A percentile compares a stretch with the other conserved stretches of the same genome.
Evolutionary conservation across 2,113 vertebrate species (phyloP).

Genomic region (Coturnix japonica): DNA sequence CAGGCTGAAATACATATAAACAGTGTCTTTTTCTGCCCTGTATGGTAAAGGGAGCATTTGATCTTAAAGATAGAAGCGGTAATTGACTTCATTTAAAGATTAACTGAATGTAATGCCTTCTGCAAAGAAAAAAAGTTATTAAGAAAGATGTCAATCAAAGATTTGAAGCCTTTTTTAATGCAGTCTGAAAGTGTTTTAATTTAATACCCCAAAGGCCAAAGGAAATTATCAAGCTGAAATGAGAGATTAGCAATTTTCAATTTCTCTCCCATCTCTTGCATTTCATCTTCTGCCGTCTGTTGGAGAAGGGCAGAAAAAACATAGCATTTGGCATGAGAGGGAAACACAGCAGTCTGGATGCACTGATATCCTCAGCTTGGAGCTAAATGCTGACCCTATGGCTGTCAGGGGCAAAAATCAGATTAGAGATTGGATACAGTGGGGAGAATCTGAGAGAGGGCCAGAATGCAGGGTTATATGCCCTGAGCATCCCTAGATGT

Average conservation of each 20-base stretch:
- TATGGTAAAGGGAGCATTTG: conserved; percentile 33
- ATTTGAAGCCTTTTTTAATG: conserved; percentile 29
- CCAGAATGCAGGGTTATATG: background rate
- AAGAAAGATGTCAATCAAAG: conserved; percentile 65
- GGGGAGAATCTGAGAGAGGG: background rate
- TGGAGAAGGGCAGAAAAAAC: background rate
- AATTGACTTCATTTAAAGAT: conserved; percentile 71
- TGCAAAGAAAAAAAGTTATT: conserved; percentile 53
- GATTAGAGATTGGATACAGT: background rate
- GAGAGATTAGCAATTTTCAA: conserved; percentile 58
- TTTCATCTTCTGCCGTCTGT: background rate
- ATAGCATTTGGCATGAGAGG: background rate
- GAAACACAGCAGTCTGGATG: background rate
- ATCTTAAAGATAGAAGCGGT: conserved; percentile 53
- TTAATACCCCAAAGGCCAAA: conserved; percentile 56
- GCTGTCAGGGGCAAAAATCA: fast-evolving
- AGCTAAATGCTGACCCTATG: background rate
- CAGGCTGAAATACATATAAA: background rate
- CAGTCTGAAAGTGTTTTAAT: conserved; percentile 49
- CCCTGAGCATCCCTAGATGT: fast-evolving
- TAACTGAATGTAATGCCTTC: conserved; percentile 54
- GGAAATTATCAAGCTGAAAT: conserved; percentile 53
- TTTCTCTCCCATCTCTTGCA: background rate
- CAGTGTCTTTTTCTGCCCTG: background rate
- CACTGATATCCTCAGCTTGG: background rate